Base-by-base conservation (phyloP, 2,888 invertebrate species). In the Metallyticus violacea region DNA sequence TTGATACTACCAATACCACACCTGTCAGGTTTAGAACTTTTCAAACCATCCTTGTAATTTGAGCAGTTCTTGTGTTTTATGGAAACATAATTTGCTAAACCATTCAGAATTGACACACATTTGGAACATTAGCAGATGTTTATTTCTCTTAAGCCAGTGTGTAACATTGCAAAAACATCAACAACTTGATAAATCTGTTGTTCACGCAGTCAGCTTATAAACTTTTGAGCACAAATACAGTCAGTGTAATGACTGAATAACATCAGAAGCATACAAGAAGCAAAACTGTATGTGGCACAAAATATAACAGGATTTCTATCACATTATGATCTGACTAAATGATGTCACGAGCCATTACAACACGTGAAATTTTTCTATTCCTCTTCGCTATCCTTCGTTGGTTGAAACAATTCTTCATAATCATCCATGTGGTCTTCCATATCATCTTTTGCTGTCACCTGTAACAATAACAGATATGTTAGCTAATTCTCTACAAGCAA, bases 331-430 rank as follows among this genome's bases (percentile, higher is more conserved):
- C 22, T 62, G 40, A 62, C 40, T 62, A 62, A 62, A 62, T 9
- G 15, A 15, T 62, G 9, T 15, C 40, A 62, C 40, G 15, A 15
- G 40, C n/a, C n/a, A n/a, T n/a, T n/a, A n/a, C n/a, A n/a, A n/a
- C n/a, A 62, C 7, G 22, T 62, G 40, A 62, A 15, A 22, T 62
- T 62, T 22, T 62, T 62, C 22, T 62, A 62, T 62, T 62, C 40
- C 6, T 80, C 80, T 28, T 85, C 81, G n/a, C 27, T 40, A 77
- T 85, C 62, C 27, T 85, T 81, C 22, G 80, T n/a, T 25, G 79
- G 15, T 26, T 85, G 62, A 76, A 85, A 79, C 28, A 85, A 28
- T 7, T 85, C 85, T 26, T 85, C 62, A 22, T 85, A 79, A 26
- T 85, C 81, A n/a, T 26, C 27, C 25, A 81, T 6, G 9, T 77